phyloP scores from a whole-genome alignment of 2,797 vertebrate species.

The Hirundo rustica region DNA sequence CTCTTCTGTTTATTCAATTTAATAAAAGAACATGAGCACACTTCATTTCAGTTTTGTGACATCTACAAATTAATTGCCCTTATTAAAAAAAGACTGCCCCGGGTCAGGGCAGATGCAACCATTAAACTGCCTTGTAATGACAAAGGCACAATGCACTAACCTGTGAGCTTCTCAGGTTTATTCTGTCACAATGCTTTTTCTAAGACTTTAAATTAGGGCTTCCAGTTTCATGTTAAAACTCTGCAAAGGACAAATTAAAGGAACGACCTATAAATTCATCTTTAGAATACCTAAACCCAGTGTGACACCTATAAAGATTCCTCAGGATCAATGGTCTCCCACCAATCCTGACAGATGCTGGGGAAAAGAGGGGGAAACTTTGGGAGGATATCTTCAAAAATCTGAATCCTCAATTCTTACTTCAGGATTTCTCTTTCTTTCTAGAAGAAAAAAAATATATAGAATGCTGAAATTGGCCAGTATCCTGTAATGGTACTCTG shows the following conservation, averaged over 20 bases:
- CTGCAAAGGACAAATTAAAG: background rate
- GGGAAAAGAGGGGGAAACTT: background rate
- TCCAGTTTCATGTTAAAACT: background rate
- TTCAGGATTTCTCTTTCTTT: background rate
- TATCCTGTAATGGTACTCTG: background rate
- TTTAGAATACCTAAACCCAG: background rate
- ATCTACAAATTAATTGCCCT: conserved; percentile 24
- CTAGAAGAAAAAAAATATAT: background rate
- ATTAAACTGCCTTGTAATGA: background rate
- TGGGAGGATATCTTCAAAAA: background rate
- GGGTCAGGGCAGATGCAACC: background rate
- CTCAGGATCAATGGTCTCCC: background rate
- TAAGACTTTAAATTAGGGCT: background rate
- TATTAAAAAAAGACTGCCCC: background rate
- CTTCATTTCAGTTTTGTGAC: background rate
- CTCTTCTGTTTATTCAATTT: background rate
- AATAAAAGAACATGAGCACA: background rate
- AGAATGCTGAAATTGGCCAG: background rate
- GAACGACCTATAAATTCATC: background rate
- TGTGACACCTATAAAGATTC: background rate
- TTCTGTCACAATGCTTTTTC: background rate
- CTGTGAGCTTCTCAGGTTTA: background rate
- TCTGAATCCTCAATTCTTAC: background rate
- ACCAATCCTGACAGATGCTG: background rate
- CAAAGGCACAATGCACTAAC: background rate